Conservation (phyloP, 2,797 vertebrate genomes). For the Lacerta bilineata region DNA sequence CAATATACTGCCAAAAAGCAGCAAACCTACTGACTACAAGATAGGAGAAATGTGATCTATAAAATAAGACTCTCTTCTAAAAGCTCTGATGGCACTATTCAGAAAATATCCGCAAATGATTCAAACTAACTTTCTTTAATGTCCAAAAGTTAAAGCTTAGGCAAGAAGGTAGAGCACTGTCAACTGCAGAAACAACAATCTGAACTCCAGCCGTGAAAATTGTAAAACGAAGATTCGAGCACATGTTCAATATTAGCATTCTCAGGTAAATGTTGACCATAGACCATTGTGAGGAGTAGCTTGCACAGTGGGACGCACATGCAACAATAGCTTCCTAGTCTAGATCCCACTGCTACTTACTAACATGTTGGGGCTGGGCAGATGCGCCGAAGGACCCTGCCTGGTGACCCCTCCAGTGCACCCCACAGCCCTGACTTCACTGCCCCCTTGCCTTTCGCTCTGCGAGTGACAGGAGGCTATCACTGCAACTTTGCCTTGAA, state of each 20-base stretch:
- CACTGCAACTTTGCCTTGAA: too few species aligned
- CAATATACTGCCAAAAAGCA: conserved; percentile 25
- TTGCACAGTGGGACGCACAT: too few species aligned
- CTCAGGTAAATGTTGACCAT: background rate
- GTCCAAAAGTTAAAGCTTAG: background rate
- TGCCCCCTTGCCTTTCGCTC: background rate
- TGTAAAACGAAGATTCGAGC: background rate
- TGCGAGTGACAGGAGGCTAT: background rate
- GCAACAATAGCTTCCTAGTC: background rate
- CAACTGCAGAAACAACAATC: conserved; percentile 12
- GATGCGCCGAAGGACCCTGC: too few species aligned
- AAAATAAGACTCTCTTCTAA: conserved; percentile 40
- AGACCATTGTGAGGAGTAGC: too few species aligned
- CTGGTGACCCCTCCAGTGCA: background rate
- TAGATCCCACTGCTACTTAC: too few species aligned
- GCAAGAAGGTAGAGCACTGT: conserved; percentile 10
- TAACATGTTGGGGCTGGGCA: too few species aligned
- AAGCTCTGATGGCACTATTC: conserved; percentile 27
- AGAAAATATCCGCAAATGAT: conserved; percentile 36
- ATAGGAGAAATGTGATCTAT: conserved; percentile 35
- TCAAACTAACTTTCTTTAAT: conserved; percentile 27
- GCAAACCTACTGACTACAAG: background rate
- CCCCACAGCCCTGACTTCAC: background rate
- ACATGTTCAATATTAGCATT: background rate
- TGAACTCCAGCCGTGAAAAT: conserved; percentile 2